phyloP scores from a whole-genome alignment of 2,888 invertebrate genomes.

The Polietes domitor region DNA sequence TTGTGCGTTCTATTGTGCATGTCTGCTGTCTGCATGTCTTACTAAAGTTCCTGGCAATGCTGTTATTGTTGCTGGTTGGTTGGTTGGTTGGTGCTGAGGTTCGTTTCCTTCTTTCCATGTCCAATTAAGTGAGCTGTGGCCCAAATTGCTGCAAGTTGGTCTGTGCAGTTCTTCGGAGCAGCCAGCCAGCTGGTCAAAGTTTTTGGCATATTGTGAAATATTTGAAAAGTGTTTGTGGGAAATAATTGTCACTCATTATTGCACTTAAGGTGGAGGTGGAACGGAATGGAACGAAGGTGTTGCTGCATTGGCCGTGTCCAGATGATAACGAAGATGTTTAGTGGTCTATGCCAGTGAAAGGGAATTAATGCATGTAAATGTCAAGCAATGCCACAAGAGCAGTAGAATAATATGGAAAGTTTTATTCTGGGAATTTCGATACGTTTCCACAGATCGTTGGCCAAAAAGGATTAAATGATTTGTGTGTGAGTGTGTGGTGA shows the following conservation, averaged over 20 bases:
- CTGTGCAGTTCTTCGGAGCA: neutral
- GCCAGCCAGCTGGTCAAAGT: neutral
- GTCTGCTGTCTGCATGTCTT: neutral
- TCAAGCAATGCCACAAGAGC: neutral
- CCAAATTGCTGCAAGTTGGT: neutral
- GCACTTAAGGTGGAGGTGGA: neutral
- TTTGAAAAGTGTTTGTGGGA: slow-evolving; percentile 1
- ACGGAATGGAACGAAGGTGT: no score
- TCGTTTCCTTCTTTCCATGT: neutral
- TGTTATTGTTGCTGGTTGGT: neutral
- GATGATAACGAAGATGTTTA: neutral
- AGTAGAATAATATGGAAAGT: neutral
- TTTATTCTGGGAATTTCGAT: neutral
- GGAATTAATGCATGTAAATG: neutral
- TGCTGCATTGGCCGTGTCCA: neutral
- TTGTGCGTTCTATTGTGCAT: neutral
- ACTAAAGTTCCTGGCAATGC: neutral
- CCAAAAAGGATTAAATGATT: neutral
- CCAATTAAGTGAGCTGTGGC: neutral
- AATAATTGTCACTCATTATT: slow-evolving; percentile 14
- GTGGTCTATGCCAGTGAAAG: neutral
- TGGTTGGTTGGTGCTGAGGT: neutral
- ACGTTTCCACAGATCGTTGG: neutral
- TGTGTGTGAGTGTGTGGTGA: neutral
- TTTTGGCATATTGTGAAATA: slow-evolving; percentile 5